Evolutionary conservation across 2,797 vertebrate species (phyloP), one percentile per base, ranked within the genome.

Genomic region (Gymnoscopelus microlampas): DNA sequence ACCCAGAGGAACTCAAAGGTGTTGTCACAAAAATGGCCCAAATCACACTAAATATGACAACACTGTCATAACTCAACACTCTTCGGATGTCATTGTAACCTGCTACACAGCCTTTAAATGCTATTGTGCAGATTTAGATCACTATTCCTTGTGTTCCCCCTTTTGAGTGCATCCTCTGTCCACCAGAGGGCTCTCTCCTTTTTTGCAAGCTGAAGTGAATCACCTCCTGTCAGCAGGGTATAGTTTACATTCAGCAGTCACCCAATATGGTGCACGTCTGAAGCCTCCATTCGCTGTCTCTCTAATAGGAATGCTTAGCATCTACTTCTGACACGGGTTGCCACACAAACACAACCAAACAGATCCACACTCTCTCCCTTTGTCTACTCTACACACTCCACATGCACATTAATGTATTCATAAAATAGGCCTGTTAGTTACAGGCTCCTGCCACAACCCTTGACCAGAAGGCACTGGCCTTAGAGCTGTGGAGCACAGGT

Each of bases 1-100:
- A 96, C 71, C 94, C 92, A 0, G 35, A 0, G 7, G 93, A 96
- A 75, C 92, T 96, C 68, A 87, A 19, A 90, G 95, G 96, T 96
- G 85, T 5, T 14, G 51, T 51, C 9, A 0, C 11, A 63, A 19
- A 32, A 26, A 23, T 57, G 1, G 2, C 32, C 32, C 39, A 44
- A 44, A 44, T 44, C 39, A 44, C 39, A 44, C 39, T 10, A 44
- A 44, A 44, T 44, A 10, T 44, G 39, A 44, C 39, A 44, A 26
- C 0, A 1, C 1, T 19, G 13, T 9, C 48, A 23, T 5, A 50
- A 29, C 12, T 39, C 24, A 19, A 23, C 14, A 53, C 4, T 7
- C 19, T 12, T 3, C 19, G 4, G 24, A 44, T 44, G 39, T 9
- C 39, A 44, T 44, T 29, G 26, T 29, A 29, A 29, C 26, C 26